Evolutionary conservation across 2,888 invertebrate genomes (phyloP), one percentile per base, ranked within the genome.

Genomic region (Bugulina stolonifera): DNA sequence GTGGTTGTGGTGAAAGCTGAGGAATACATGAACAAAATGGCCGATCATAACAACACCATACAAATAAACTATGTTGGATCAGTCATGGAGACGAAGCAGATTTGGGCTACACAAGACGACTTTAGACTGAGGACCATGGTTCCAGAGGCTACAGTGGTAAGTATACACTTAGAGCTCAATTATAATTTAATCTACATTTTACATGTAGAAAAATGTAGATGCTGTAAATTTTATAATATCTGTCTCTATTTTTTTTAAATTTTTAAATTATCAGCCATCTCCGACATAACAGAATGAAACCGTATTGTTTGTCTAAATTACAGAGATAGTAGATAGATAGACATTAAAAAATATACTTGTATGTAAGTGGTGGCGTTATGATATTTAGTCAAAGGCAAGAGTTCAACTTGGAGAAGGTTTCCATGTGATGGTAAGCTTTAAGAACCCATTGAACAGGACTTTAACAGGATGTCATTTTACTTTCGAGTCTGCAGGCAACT

Each of bases 81-180:
- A n/a, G 92, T 93, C 0, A 87, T 88, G 72, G 92, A 93, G 83
- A 93, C 93, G 23, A 89, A 89, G 72, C 92, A 92, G 83, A 89
- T 91, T 1, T 92, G 91, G 90, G 90, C 91, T 0, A 91, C 90
- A 76, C 91, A 92, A 78, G 92, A 92, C 77, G 91, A 92, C 83
- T 91, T 92, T 85, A 89, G 91, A 82, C 87, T 93, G 3, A 85
- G 90, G 35, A 91, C 90, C 79, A 93, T 93, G 0, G 88, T 86
- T 73, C 88, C 92, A 72, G 85, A 84, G 52, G 87, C 93, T 14
- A 32, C 32, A 29, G 64, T 64, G 64, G 64, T 64, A 64, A 32
- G 64, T 64, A 5, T 57, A 57, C n/a, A n/a, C n/a, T n/a, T n/a
- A n/a, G n/a, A n/a, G n/a, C n/a, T n/a, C n/a, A n/a, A n/a, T n/a